Conservation (phyloP, 2,113 vertebrate species). For the Mastomys coucha region DNA sequence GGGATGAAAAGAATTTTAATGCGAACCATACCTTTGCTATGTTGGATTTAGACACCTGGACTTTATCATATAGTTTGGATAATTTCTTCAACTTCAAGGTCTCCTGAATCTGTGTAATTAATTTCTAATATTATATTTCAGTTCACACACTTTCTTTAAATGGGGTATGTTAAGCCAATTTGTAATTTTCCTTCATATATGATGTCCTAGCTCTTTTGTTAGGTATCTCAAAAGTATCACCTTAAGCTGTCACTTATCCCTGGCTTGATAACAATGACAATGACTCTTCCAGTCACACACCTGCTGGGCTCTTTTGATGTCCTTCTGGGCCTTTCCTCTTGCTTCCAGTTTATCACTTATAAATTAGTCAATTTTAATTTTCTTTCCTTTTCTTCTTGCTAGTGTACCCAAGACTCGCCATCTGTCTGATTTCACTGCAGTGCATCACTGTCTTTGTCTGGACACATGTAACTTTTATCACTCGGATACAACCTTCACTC, state of each 20-base stretch:
- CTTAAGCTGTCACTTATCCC: neutral
- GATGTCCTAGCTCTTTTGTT: neutral
- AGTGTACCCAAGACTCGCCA: neutral
- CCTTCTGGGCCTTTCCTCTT: too few relatives aligned
- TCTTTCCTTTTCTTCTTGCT: neutral
- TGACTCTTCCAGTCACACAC: too few relatives aligned
- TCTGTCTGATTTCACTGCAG: neutral
- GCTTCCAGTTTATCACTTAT: neutral
- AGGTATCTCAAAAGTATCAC: neutral
- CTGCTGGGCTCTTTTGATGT: too few relatives aligned
- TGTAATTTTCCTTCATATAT: neutral
- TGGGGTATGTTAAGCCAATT: neutral
- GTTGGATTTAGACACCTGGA: neutral
- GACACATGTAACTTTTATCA: neutral
- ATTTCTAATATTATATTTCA: neutral
- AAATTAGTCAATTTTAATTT: neutral
- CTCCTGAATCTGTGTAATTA: neutral
- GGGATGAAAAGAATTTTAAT: neutral
- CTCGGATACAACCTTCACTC: neutral
- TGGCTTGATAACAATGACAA: neutral
- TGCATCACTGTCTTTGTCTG: neutral
- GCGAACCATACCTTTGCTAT: neutral
- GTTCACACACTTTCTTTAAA: neutral
- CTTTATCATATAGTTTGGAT: neutral
- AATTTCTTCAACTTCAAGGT: neutral